Base-by-base conservation (phyloP, 2,113 vertebrate genomes). In the Bos javanicus region DNA sequence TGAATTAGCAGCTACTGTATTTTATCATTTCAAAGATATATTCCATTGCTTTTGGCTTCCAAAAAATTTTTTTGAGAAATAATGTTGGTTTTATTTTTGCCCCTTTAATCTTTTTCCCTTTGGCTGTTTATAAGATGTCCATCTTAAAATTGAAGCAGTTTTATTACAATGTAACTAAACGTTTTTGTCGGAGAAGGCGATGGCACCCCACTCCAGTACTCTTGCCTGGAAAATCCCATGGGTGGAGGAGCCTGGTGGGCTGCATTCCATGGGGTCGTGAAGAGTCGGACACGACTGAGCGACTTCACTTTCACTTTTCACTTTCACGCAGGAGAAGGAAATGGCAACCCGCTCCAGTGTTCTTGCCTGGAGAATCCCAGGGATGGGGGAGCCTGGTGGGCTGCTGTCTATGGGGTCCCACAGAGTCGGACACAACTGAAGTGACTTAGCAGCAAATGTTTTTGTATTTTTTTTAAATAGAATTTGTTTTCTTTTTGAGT, bases 41-140 rank as follows among this genome's bases (percentile, higher is more conserved):
- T 64, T 87, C 21, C 46, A 67, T 86, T 92, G 64, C 21, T 85
- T 82, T 6, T 94, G 67, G n/a, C 52, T 96, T 89, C 85, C 30
- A 39, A 59, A 57, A 50, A 46, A 19, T 7, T 56, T 81, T 10
- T 93, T 36, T 57, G 8, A 83, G 23, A 91, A 91, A 85, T 95
- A 82, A 78, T 54, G 25, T 97, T 36, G 19, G 21, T 89, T 96
- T 92, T 89, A 48, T 62, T 95, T 96, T 92, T 97, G 8, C 21
- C 10, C 3, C n/a, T 92, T 82, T 74, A 81, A 84, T 74, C 21
- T 64, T 83, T 83, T 82, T 82, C 33, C n/a, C 25, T 64, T 9
- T 85, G 85, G 43, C 46, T 88, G 67, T 52, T 84, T 83, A 76
- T 83, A 86, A 90, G 43, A 46, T 30, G 2, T 62, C 64, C 80